Evolutionary conservation across 2,888 invertebrate species (phyloP).

Genomic region (Diarsia rubi): DNA sequence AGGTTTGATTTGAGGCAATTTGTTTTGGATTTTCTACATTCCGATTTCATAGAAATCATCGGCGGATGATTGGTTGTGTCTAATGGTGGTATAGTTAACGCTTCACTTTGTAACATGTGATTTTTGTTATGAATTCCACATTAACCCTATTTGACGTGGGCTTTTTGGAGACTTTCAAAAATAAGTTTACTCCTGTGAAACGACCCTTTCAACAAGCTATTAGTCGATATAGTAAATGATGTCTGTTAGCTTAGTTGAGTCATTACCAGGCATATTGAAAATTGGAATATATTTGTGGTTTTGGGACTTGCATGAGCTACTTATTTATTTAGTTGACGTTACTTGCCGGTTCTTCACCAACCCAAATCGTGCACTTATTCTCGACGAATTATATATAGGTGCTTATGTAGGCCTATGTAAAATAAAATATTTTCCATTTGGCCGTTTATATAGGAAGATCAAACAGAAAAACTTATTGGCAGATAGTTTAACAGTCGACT

Average conservation of each 20-base stretch:
- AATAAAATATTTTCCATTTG: not conserved
- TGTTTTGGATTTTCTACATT: slow-evolving; percentile 60
- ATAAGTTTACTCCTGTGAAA: not conserved
- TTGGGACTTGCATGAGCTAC: not conserved
- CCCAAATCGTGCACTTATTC: too few relatives aligned
- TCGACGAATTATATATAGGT: too few relatives aligned
- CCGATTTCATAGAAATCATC: slow-evolving; percentile 5
- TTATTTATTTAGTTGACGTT: too few relatives aligned
- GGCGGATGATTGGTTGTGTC: not conserved
- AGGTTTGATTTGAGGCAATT: slow-evolving; percentile 52
- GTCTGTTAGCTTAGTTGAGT: not conserved
- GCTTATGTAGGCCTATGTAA: too few relatives aligned
- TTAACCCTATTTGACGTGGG: not conserved
- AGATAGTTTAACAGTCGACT: not conserved
- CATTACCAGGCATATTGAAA: not conserved
- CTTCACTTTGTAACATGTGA: not conserved
- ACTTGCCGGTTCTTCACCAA: too few relatives aligned
- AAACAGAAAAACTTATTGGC: not conserved
- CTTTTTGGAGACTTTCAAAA: not conserved
- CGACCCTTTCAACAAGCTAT: not conserved
- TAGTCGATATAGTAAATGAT: not conserved
- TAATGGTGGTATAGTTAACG: not conserved
- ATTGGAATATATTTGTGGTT: not conserved
- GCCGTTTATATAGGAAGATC: not conserved
- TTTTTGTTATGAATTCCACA: not conserved